These are phyloP conservation scores for Sarotherodon lohbergeri DNA, from an alignment of 2,113 vertebrate genomes.

Conservation along the genomic window DNA sequence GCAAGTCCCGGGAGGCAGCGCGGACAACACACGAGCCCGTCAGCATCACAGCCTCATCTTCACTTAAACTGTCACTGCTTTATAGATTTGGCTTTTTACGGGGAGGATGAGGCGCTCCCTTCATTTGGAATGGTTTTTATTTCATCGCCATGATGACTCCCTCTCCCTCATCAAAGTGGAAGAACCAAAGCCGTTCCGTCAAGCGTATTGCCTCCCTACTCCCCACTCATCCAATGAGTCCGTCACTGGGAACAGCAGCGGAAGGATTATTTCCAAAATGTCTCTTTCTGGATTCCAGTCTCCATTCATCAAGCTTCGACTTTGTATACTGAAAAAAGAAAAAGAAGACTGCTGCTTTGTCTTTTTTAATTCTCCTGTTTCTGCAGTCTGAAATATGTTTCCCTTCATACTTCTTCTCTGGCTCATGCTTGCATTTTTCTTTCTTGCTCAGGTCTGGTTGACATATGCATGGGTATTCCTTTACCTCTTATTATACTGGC, in stretches of 20 bases:
- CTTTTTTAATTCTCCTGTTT: not conserved
- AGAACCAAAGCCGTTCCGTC: not conserved
- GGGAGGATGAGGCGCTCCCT: not conserved
- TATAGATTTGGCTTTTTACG: conserved; percentile 2
- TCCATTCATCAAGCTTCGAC: not conserved
- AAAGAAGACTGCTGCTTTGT: not conserved
- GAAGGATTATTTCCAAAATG: not conserved
- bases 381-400: not conserved
- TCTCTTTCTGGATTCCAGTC: not conserved
- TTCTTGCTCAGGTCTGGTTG: not conserved
- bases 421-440: not conserved
- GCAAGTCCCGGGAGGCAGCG: not conserved
- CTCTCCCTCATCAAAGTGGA: not conserved
- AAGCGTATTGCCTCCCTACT: not conserved
- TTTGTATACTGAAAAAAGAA: not conserved
- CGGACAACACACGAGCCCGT: not conserved
- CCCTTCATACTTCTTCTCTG: not conserved
- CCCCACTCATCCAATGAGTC: not conserved
- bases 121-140: not conserved
- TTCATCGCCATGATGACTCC: not conserved
- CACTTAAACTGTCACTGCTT: not conserved
- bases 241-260: not conserved
- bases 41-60: not conserved
- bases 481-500: not conserved
- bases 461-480: not conserved